Evolutionary conservation across 2,113 vertebrate genomes (phyloP), one percentile per base, ranked within the genome.

Genomic region (Setophaga coronata): DNA sequence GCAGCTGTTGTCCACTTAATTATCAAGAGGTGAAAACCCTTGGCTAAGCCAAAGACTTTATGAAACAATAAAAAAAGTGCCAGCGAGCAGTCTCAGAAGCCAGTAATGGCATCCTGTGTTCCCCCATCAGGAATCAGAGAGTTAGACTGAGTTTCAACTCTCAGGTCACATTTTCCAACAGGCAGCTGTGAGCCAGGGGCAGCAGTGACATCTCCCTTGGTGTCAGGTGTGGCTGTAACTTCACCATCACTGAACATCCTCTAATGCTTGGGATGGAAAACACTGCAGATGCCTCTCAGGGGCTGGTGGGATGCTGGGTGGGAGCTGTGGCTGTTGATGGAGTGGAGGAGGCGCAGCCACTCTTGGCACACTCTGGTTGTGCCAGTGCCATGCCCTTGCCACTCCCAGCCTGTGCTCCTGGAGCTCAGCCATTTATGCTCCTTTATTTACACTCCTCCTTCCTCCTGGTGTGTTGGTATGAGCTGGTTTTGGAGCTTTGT

Each of bases 341-440:
- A 12, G 3, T 2, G 26, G 7, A 9, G 36, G 20, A 51, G n/a
- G 25, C 11, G 2, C 0, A 0, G 48, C 48, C 7, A 7, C 60
- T 43, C 71, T n/a, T 12, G 7, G 43, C 33, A 29, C 20, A 4
- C 28, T 28, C 60, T 4, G 6, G 14, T 8, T 50, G 26, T 56
- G 81, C 29, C 9, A 2, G 31, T 47, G 58, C 71, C 18, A 4
- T 42, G 72, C 67, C 57, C 58, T 33, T 3, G 5, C 45, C 0
- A 0, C 73, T 83, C 47, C 54, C 53, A 47, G 82, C 36, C 51
- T 2, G 1, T 2, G 7, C 24, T 79, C 64, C 62, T 1, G 10
- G 64, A 86, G 51, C 71, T 64, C 7, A 7, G 70, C 73, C 64
- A 10, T 42, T 89, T 40, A 24, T 33, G 29, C 33, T 15, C 56